Percentiles rank a stretch among this genome's conserved stretches.
phyloP scores from a whole-genome alignment of 1,140 invertebrate genomes.

The Euura saliciscinereae region DNA sequence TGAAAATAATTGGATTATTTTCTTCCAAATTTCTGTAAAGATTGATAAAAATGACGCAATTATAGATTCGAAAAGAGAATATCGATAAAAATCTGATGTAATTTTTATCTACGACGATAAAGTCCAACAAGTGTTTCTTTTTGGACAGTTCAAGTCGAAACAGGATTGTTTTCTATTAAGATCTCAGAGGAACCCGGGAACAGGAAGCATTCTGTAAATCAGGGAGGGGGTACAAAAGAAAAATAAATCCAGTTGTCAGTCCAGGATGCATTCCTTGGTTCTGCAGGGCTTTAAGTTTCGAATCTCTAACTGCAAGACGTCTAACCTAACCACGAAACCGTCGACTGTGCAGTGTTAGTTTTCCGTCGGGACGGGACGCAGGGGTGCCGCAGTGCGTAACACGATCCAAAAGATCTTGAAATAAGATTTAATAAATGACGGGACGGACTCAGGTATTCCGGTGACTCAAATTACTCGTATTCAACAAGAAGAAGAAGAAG shows the following conservation, averaged over 20 bases:
- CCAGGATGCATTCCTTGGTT: slow-evolving; percentile 24
- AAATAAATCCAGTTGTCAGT: slow-evolving; percentile 15
- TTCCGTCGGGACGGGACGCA: not conserved
- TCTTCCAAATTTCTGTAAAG: no score
- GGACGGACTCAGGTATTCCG: not conserved
- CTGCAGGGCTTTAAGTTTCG: not conserved
- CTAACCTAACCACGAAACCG: no score
- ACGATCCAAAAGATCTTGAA: slow-evolving; percentile 35
- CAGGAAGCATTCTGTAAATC: not conserved
- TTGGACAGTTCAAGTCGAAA: no score
- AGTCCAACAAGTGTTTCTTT: no score
- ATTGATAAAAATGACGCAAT: no score
- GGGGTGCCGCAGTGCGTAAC: slow-evolving; percentile 27
- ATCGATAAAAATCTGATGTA: no score
- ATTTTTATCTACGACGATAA: no score
- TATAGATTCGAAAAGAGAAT: no score
- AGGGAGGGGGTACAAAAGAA: slow-evolving; percentile 10
- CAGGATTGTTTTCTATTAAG: no score
- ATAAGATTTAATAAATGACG: slow-evolving; percentile 47
- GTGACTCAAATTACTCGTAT: not conserved
- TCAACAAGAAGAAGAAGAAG: not conserved
- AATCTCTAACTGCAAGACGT: no score
- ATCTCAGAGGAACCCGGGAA: not conserved
- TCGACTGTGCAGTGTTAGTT: not conserved
- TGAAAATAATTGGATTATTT: no score